A percentile compares a stretch with the other conserved stretches of the same genome.
These are phyloP conservation scores for Noctilio leporinus DNA, from an alignment of 2,113 vertebrate genomes.

Conservation along the genomic window DNA sequence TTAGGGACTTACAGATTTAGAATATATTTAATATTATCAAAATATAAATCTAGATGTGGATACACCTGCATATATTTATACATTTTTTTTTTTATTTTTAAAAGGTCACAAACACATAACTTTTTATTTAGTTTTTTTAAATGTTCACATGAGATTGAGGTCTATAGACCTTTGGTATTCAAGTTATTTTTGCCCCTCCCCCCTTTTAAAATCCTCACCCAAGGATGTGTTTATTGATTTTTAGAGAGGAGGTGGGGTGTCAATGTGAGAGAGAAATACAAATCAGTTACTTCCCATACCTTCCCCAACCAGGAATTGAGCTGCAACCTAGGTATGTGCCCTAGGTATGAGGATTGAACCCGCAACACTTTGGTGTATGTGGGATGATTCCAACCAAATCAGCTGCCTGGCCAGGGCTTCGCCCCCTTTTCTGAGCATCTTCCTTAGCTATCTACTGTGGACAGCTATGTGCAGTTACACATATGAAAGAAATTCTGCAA, in stretches of 20 bases:
- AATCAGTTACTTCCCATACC: too few relatives aligned
- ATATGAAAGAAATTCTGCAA: slow-evolving; percentile 5
- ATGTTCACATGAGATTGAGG: neutral
- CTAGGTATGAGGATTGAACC: too few relatives aligned
- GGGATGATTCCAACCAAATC: too few relatives aligned
- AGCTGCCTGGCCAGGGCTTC: too few relatives aligned
- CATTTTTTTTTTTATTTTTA: neutral
- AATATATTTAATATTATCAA: neutral
- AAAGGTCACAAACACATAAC: neutral
- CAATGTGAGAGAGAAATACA: too few relatives aligned
- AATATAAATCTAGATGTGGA: neutral
- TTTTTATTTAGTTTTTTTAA: neutral
- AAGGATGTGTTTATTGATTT: too few relatives aligned
- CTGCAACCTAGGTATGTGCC: too few relatives aligned
- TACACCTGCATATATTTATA: neutral
- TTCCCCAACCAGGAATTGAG: too few relatives aligned
- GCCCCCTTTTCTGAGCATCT: neutral
- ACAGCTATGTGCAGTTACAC: neutral
- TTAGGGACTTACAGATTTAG: neutral
- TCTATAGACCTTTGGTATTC: neutral
- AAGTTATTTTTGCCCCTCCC: neutral
- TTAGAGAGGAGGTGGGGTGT: neutral
- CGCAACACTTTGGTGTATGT: too few relatives aligned
- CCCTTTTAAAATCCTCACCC: neutral
- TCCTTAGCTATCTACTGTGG: neutral